A percentile compares a stretch with the other conserved stretches of the same genome.
These are phyloP conservation scores for Netelia melanura DNA, from an alignment of 2,888 invertebrate species.

Conservation along the genomic window DNA sequence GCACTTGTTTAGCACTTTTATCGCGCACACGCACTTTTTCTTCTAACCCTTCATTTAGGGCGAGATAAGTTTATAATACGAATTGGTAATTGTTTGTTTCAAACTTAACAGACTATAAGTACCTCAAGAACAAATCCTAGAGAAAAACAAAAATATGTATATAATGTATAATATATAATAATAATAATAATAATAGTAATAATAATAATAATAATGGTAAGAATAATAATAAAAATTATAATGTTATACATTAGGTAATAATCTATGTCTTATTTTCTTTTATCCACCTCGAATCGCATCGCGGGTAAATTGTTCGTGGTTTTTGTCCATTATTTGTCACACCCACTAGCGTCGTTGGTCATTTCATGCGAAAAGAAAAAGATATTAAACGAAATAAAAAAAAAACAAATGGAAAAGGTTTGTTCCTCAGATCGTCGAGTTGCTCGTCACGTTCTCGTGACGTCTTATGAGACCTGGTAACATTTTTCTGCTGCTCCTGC, in stretches of 20 bases:
- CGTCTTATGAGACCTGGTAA: slow-evolving; percentile 48
- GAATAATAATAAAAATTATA: slow-evolving; percentile 5
- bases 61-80: slow-evolving; percentile 48
- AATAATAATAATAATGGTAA: slow-evolving; percentile 2
- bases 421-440: slow-evolving; percentile 20
- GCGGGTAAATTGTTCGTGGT: background rate
- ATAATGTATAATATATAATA: slow-evolving; percentile 52
- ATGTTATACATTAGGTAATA: slow-evolving; percentile 32
- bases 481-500: slow-evolving; percentile 55
- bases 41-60: slow-evolving; percentile 15
- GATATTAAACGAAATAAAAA: background rate
- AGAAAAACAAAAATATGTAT: slow-evolving; percentile 47
- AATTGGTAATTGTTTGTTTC: slow-evolving; percentile 61
- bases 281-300: background rate
- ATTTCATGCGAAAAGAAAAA: slow-evolving; percentile 2
- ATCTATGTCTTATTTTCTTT: slow-evolving; percentile 16
- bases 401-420: background rate
- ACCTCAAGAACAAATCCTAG: slow-evolving; percentile 30
- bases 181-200: slow-evolving; percentile 57
- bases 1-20: slow-evolving; percentile 19
- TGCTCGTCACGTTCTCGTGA: slow-evolving; percentile 21
- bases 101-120: slow-evolving; percentile 68
- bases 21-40: slow-evolving; percentile 30
- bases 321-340: background rate
- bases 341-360: background rate